Percentiles rank a stretch among this genome's conserved stretches.
Conservation (phyloP, 1,140 invertebrate species). For the Metopolophium dirhodum region DNA sequence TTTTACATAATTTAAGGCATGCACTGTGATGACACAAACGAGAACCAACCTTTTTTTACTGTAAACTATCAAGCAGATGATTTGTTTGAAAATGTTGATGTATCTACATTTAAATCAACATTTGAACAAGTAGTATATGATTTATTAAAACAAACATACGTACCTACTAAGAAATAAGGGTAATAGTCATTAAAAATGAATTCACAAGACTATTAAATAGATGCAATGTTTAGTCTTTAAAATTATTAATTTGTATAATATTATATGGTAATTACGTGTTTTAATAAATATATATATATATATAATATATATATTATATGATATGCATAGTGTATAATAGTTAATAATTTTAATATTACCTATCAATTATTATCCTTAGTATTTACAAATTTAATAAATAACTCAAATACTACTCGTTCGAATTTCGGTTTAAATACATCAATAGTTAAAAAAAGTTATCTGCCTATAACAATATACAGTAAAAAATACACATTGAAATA, state of each 20-base stretch:
- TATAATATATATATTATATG: too few species aligned
- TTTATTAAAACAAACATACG: neutral
- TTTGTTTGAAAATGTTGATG: neutral
- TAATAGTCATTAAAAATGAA: neutral
- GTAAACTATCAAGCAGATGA: too few species aligned
- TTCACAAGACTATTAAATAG: neutral
- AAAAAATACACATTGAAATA: neutral
- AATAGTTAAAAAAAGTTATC: neutral
- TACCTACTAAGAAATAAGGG: too few species aligned
- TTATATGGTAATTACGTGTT: too few species aligned
- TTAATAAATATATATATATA: too few species aligned
- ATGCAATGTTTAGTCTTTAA: neutral
- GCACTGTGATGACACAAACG: too few species aligned
- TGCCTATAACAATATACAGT: too few species aligned
- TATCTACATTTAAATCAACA: neutral
- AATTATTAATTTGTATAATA: neutral
- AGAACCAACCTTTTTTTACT: too few species aligned
- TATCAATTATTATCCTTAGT: neutral
- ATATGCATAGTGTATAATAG: too few species aligned
- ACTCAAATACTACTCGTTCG: neutral
- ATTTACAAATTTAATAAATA: neutral
- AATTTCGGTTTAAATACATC: neutral
- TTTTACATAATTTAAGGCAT: too few species aligned
- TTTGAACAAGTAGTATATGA: neutral
- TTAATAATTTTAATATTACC: neutral